These are phyloP conservation scores for Cephalotes varians DNA, from an alignment of 2,888 invertebrate genomes.

Conservation along the genomic window DNA sequence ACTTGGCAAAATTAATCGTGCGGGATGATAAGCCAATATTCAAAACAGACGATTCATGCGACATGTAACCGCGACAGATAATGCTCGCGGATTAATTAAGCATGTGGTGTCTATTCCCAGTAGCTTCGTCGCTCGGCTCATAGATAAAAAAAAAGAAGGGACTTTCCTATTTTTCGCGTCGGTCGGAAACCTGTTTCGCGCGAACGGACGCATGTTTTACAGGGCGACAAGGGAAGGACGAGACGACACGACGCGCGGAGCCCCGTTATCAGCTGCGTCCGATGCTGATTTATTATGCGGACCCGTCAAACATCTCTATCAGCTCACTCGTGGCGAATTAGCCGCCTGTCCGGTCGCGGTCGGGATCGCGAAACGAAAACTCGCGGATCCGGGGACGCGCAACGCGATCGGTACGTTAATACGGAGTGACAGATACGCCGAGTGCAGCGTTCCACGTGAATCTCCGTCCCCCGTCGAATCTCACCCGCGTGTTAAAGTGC, in stretches of 20 bases:
- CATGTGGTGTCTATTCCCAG: constrained; percentile 55
- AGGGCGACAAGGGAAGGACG: constrained; percentile 35
- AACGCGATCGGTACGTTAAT: constrained; percentile 34
- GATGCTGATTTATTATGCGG: constrained; percentile 71
- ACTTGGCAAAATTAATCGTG: constrained; percentile 77
- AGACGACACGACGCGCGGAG: neutral
- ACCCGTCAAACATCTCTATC: constrained; percentile 66
- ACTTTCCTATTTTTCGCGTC: constrained; percentile 57
- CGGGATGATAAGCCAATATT: constrained; percentile 76
- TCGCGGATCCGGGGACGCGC: constrained; percentile 10
- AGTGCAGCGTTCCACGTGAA: constrained; percentile 39
- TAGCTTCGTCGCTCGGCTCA: constrained; percentile 17
- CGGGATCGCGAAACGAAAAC: constrained; percentile 41
- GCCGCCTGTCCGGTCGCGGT: constrained; percentile 50
- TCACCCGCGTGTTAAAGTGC: constrained; percentile 45
- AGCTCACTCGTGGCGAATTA: constrained; percentile 47
- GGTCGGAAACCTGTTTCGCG: constrained; percentile 67
- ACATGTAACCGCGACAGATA: constrained; percentile 75
- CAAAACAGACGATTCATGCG: constrained; percentile 76
- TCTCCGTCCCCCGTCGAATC: constrained; percentile 9
- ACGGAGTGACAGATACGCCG: constrained; percentile 42
- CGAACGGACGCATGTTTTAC: constrained; percentile 43
- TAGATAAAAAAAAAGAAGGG: neutral
- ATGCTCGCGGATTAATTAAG: constrained; percentile 82
- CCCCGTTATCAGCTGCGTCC: constrained; percentile 39